phyloP scores from a whole-genome alignment of 2,797 vertebrate genomes.

The Oryzias sinensis region DNA sequence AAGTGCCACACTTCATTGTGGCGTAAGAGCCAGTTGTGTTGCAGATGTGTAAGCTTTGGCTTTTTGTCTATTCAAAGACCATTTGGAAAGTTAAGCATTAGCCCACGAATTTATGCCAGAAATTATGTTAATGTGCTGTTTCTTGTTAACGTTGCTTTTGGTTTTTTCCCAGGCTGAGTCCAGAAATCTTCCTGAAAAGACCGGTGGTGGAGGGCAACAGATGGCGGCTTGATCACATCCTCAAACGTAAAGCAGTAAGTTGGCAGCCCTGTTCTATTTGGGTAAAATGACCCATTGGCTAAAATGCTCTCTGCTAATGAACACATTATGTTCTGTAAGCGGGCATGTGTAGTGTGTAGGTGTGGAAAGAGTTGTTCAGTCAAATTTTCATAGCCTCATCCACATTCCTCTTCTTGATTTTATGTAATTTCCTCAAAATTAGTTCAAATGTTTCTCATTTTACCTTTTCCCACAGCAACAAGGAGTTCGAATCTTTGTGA shows the following conservation, averaged over 20 bases:
- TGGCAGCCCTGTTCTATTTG: neutral
- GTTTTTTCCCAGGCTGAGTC: conserved; percentile 84
- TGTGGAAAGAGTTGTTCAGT: neutral
- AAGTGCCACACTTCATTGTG: conserved; percentile 21
- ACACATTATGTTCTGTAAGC: neutral
- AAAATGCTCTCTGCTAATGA: neutral
- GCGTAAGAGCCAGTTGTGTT: conserved; percentile 32
- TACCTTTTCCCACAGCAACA: conserved; percentile 82
- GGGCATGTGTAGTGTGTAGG: neutral
- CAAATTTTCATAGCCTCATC: too few relatives aligned
- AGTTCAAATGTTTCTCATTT: neutral
- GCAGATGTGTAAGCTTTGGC: conserved; percentile 20
- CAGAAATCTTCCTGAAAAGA: conserved; percentile 97
- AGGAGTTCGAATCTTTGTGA: conserved; percentile 92
- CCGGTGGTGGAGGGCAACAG: conserved; percentile 95
- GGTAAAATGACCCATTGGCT: neutral
- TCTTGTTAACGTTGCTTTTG: neutral
- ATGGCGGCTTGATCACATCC: conserved; percentile 93
- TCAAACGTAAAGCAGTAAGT: conserved; percentile 94
- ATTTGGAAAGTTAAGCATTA: too few relatives aligned
- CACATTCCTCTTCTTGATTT: too few relatives aligned
- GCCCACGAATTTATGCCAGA: too few relatives aligned
- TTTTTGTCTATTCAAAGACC: neutral
- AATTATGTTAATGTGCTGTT: neutral
- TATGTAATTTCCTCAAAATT: neutral